Conservation (phyloP, 2,888 invertebrate genomes). For the Drosophila melanosoma region DNA sequence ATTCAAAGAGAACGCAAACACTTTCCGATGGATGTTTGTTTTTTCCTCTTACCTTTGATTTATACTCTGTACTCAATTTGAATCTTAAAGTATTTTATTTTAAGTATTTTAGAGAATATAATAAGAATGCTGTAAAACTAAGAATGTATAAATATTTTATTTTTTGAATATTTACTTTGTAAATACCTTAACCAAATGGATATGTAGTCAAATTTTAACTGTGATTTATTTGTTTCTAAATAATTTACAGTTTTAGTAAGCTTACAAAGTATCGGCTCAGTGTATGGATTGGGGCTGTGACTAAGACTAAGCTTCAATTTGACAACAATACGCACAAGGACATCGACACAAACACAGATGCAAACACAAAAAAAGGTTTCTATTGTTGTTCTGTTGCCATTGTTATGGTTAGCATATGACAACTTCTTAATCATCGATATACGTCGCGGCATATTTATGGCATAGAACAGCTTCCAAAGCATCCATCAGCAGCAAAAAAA, state of each 20-base stretch:
- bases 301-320: conserved; percentile 5
- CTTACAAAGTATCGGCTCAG: conserved; percentile 18
- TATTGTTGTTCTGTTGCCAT: conserved; percentile 44
- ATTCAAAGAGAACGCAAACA: conserved; percentile 17
- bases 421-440: conserved; percentile 72
- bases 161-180: no score
- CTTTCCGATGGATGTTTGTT: not conserved
- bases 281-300: conserved; percentile 30
- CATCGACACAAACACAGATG: conserved; percentile 10
- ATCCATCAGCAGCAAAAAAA: conserved; percentile 26
- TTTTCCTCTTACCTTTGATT: not conserved
- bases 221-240: not conserved
- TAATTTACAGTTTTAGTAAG: not conserved
- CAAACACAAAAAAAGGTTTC: conserved; percentile 39
- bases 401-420: conserved; percentile 53
- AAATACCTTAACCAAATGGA: not conserved
- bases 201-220: not conserved
- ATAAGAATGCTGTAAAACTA: not conserved
- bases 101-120: not conserved
- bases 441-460: conserved; percentile 53
- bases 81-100: no score
- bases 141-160: no score
- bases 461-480: conserved; percentile 25
- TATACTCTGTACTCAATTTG: not conserved
- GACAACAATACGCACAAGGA: conserved; percentile 17